Base-by-base conservation (phyloP, 2,113 vertebrate genomes). In the Syrrhaptes paradoxus region DNA sequence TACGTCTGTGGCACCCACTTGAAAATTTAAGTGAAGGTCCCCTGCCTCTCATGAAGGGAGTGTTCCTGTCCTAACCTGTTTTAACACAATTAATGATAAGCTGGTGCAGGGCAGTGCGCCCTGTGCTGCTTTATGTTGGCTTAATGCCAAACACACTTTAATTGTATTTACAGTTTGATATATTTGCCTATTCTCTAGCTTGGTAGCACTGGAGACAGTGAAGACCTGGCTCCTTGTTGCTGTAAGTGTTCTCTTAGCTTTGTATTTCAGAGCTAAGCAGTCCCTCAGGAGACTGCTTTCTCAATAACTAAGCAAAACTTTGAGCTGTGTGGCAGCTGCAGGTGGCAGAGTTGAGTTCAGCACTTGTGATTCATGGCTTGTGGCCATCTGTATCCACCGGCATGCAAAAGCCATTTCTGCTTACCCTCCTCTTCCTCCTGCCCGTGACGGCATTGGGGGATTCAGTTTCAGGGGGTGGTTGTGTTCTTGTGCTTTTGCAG, bases 141-240 rank as follows among this genome's bases (percentile, higher is more conserved):
- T 54, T 73, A 5, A 1, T 38, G 74, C 45, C 61, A n/a, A 73
- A 26, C 18, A 45, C 17, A 2, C n/a, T 83, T 58, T 26, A 74
- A 29, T 59, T 90, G 55, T 81, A 6, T 77, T 92, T 86, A 24
- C 49, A 54, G 12, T 78, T 62, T 46, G 55, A 31, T 51, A 10
- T 34, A 48, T 38, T 57, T 87, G 16, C 4, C 14, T 51, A 0
- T 55, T 74, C 43, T 38, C 46, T 38, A 11, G 57, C 17, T 68
- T 41, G 18, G 36, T 32, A 38, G 20, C 4, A 2, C 1, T 66
- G 72, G 51, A 74, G 43, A 6, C 0, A 0, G 0, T 28, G 58
- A 46, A 65, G 21, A 20, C 17, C 54, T 34, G 32, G 20, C 36
- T 80, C 31, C 59, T 62, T 1, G 0, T 14, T 13, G 4, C 55